These are phyloP conservation scores for Chrysemys picta DNA, from an alignment of 2,113 vertebrate genomes.

Conservation along the genomic window DNA sequence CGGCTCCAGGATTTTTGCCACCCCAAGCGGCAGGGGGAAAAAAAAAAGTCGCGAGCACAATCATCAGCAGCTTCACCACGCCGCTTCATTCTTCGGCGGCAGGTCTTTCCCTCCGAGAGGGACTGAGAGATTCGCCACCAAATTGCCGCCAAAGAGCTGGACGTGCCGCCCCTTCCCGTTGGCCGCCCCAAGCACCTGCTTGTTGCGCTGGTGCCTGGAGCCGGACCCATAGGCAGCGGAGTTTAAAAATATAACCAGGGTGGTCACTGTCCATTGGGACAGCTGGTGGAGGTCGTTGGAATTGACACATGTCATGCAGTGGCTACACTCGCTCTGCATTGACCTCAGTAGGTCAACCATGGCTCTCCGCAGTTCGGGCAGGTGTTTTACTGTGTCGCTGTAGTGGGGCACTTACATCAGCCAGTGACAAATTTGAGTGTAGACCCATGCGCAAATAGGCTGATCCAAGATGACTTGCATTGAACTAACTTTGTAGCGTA, in stretches of 20 bases:
- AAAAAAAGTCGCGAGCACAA: too few relatives aligned
- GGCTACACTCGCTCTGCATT: background rate
- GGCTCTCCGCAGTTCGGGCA: background rate
- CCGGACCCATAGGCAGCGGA: rapidly evolving
- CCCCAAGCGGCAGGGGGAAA: too few relatives aligned
- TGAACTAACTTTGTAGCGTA: background rate
- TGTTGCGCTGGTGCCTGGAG: too few relatives aligned
- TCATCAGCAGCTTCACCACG: too few relatives aligned
- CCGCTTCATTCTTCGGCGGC: too few relatives aligned
- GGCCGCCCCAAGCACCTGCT: too few relatives aligned
- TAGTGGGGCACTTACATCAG: background rate
- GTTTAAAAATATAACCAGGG: background rate
- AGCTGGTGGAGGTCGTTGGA: background rate
- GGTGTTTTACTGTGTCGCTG: background rate
- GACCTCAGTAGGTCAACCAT: background rate
- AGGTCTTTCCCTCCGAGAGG: too few relatives aligned
- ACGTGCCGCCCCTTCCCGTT: too few relatives aligned
- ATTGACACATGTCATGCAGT: background rate
- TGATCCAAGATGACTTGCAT: background rate
- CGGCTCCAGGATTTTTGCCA: too few relatives aligned
- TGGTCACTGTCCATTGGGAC: background rate
- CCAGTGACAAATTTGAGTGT: background rate
- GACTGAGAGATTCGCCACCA: too few relatives aligned
- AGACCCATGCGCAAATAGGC: background rate
- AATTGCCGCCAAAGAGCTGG: too few relatives aligned